Evolutionary conservation across 2,888 invertebrate genomes (phyloP), one percentile per base, ranked within the genome.

Genomic region (Lepetodrilus schrolli): DNA sequence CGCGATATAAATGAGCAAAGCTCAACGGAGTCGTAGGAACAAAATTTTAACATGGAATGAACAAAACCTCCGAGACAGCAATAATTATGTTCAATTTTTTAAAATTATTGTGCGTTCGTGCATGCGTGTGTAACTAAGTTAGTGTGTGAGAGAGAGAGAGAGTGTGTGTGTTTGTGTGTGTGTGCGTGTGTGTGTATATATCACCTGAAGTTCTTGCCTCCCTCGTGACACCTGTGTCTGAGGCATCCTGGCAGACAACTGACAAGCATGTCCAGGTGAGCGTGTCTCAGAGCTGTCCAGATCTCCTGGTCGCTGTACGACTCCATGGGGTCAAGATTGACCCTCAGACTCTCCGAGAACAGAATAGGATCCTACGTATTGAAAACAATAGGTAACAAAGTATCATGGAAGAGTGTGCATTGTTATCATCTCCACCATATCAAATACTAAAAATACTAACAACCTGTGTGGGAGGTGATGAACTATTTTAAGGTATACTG

Each of bases 281-380:
- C 95, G 86, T 95, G 94, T 84, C 96, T 95, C 37, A 98, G 91
- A 23, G 96, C 94, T 72, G 93, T 93, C 97, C 97, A 98, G 65
- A 98, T 91, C 72, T 96, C 94, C 0, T 94, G 94, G 86, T 98
- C 98, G 1, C 93, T 91, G 90, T 95, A 93, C 1, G 90, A 90
- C 82, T 93, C 92, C 91, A 96, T 96, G 2, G 98, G 98, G 92
- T 98, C 98, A 78, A 98, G 93, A 92, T 98, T 98, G 91, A 95
- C 93, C 69, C 97, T 93, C 82, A 98, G 92, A 3, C 94, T 94
- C 68, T 97, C 97, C 10, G 96, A 96, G 92, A 98, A 98, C 76
- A 98, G 92, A 66, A 97, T 96, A 0, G 98, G 97, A 92, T 98
- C 98, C 92, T 98, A 69, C 34, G n/a, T n/a, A n/a, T n/a, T n/a